Evolutionary conservation across 2,113 vertebrate genomes (phyloP), one percentile per base, ranked within the genome.

Genomic region (Poeciliopsis turrubarensis): DNA sequence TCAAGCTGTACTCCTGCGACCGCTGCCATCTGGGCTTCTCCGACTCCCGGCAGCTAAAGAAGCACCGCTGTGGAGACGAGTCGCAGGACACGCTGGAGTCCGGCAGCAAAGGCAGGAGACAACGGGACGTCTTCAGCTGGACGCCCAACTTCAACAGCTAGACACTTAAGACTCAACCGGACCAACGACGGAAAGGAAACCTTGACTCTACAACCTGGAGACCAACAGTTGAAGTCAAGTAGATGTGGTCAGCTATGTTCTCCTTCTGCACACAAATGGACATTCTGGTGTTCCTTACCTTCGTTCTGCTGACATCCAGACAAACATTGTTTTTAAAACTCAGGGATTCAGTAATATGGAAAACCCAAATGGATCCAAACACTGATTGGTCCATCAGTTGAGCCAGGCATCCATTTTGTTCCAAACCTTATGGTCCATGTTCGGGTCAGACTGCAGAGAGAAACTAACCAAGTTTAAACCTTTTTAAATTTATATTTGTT

Each of bases 11-110:
- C 85, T 47, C 72, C 32, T 94, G 93, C 1, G 0, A 47, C 9
- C 75, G 31, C 69, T 94, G 93, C 32, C 64, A 66, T 0, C 90
- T 65, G 2, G 91, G 91, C 3, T 94, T 92, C 79, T 92, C 91
- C 0, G 92, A 94, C 83, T 91, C 91, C 1, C 77, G 93, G 9
- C 90, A 91, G 78, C 85, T 92, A 11, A 92, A 92, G 81, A 93
- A 93, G 63, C 93, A 94, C 47, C 19, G n/a, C 73, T 93, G 91
- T 0, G 80, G 74, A 19, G 85, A 80, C 5, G 17, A 44, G 0
- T 22, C 6, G 0, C 69, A 30, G 0, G 22, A 9, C 31, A 0
- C 6, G 2, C 31, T 31, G 0, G 62, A 86, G 27, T 65, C 84
- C 5, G 0, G 7, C 30, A 11, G 25, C 64, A 80, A 68, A 13